Evolutionary conservation across 2,888 invertebrate genomes (phyloP).

Genomic region (Nipponacmea schrenckii): DNA sequence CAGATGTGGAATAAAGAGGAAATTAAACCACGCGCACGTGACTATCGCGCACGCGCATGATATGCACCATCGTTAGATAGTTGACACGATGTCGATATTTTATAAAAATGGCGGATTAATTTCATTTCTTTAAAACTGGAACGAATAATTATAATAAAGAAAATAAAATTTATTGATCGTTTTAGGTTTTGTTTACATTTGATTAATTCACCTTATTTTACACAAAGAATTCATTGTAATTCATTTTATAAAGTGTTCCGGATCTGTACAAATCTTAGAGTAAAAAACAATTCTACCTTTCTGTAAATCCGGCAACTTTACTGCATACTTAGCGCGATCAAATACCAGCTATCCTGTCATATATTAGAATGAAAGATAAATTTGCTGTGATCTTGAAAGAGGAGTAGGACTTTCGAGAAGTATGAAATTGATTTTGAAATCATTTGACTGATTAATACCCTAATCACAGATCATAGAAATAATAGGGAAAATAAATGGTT

Average conservation of each 20-base stretch:
- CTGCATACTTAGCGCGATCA: no score
- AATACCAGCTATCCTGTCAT: no score
- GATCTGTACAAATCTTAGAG: no score
- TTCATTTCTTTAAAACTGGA: background rate
- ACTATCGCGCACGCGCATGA: slow-evolving; percentile 1
- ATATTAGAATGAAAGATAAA: no score
- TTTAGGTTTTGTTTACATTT: slow-evolving; percentile 7
- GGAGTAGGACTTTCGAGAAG: no score
- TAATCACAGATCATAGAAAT: no score
- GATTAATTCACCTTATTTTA: background rate
- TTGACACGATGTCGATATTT: slow-evolving; percentile 2
- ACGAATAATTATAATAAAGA: background rate
- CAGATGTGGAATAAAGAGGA: slow-evolving; percentile 14
- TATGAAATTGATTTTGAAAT: no score
- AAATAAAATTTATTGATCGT: background rate
- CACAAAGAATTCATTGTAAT: background rate
- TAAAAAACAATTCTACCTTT: no score
- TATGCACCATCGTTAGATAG: background rate
- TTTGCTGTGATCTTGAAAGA: no score
- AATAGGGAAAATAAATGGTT: no score
- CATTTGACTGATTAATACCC: no score
- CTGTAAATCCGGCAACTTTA: no score
- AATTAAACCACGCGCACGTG: slow-evolving; percentile 19
- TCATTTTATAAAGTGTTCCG: background rate
- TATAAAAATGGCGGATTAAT: background rate